Base-by-base conservation (phyloP, 1,140 invertebrate species). In the Lucilia cuprina region DNA sequence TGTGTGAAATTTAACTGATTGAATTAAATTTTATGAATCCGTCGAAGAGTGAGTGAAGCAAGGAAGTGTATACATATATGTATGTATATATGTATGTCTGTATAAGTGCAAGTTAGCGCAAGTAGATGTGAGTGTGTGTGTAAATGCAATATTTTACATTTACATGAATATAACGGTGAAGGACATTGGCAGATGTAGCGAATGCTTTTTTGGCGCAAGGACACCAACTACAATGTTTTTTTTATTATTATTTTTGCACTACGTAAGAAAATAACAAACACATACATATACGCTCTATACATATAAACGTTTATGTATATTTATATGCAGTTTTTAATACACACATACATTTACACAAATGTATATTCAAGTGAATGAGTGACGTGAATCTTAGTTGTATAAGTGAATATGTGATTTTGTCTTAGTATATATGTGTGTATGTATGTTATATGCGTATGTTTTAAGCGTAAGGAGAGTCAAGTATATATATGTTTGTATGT, bases 121-220 rank as follows among this genome's bases (percentile, higher is more conserved):
- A 41, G 41, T 41, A 2, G 1, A 10, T 41, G 41, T 55, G 50
- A 12, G 50, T 17, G 17, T 55, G 9, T 70, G 65, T 70, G 19
- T 70, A 70, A 70, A 21, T 70, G 65, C 65, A 70, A 70, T 70
- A 21, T 70, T 70, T 70, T 25, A 70, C 35, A 75, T 55, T 65
- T 84, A 55, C 50, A 30, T 75, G 77, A 65, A 84, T 80, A 49
- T 70, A 84, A 82, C 84, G 84, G 84, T 84, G 84, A 84, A 84
- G 84, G 84, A 84, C 78, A 84, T 74, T 21, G 77, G 84, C 80
- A 70, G 84, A 78, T 41, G 65, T 78, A 78, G 84, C 84, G 74
- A 77, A 82, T 82, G 82, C 80, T 80, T 83, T 84, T 84, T 84
- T 83, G 84, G 84, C 84, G 82, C 84, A 83, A 84, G 84, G 84